Percentiles rank a stretch among this genome's conserved stretches.
Conservation (phyloP, 2,113 vertebrate species). For the Mobula hypostoma region DNA sequence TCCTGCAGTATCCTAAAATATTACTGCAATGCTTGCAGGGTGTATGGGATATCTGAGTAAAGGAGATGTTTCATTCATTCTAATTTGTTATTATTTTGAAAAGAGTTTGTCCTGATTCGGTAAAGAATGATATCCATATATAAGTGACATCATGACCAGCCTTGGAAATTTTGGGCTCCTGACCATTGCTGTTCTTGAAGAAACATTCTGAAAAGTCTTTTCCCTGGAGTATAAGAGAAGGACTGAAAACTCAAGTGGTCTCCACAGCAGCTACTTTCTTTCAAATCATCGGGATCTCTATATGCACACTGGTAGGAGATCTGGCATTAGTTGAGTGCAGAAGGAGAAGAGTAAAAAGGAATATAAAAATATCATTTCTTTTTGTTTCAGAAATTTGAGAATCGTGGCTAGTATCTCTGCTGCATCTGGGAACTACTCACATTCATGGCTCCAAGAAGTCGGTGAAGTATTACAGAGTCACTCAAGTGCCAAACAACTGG, state of each 20-base stretch:
- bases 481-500: background rate
- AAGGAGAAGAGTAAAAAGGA: background rate
- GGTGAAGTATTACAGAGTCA: background rate
- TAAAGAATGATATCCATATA: background rate
- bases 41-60: background rate
- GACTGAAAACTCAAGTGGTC: background rate
- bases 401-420: background rate
- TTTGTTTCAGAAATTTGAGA: background rate
- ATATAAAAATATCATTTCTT: background rate
- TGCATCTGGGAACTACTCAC: conserved; percentile 6
- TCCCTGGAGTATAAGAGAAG: background rate
- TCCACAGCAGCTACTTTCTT: background rate
- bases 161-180: too few species aligned
- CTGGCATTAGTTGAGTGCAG: background rate
- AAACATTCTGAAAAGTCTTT: background rate
- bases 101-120: background rate
- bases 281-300: background rate
- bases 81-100: background rate
- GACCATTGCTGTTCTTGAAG: too few species aligned
- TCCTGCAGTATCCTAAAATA: background rate
- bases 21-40: background rate
- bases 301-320: background rate
- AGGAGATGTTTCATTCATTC: too few species aligned
- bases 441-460: background rate
- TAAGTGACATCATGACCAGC: too few species aligned